Evolutionary conservation across 1,140 invertebrate genomes (phyloP), one percentile per base, ranked within the genome.

Genomic region (Hermatobates lingyangjiaoensis): DNA sequence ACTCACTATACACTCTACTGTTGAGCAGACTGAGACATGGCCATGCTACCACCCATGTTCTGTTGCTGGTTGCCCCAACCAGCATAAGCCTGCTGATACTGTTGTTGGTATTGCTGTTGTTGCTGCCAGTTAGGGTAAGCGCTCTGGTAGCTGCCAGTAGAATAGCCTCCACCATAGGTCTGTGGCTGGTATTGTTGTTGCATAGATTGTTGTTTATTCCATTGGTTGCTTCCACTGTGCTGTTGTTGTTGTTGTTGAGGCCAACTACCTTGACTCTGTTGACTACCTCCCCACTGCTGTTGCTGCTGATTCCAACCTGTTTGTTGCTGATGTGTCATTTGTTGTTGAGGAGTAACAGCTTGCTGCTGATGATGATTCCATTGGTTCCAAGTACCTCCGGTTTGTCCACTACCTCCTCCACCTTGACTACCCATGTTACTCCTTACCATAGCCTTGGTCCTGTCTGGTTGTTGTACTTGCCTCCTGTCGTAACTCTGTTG

Each of bases 241-340:
- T n/a, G n/a, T n/a, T n/a, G n/a, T n/a, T n/a, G n/a, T n/a, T n/a
- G n/a, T n/a, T n/a, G n/a, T n/a, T n/a, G n/a, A n/a, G n/a, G n/a
- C n/a, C n/a, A n/a, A n/a, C n/a, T n/a, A n/a, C n/a, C n/a, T n/a
- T n/a, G n/a, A n/a, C n/a, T n/a, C n/a, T n/a, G n/a, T n/a, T n/a
- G n/a, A n/a, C n/a, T n/a, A n/a, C 28, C 48, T 7, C 10, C 4
- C 48, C 48, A 49, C n/a, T 49, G 46, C 2, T 48, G n/a, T 18
- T n/a, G 7, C n/a, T 34, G 28, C 7, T 44, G 42, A n/a, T 7
- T 20, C 42, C 42, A 44, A 23, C 14, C 14, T 23, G 14, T 7
- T 26, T 50, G 48, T 20, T 45, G 50, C 4, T 27, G 50, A 26
- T 45, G 50, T 23, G 24, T n/a, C 27, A 45, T 40, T 23, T 52